A percentile compares a stretch with the other conserved stretches of the same genome.
These are phyloP conservation scores for Rhodinocichla rosea DNA, from an alignment of 2,113 vertebrate genomes.

Conservation along the genomic window DNA sequence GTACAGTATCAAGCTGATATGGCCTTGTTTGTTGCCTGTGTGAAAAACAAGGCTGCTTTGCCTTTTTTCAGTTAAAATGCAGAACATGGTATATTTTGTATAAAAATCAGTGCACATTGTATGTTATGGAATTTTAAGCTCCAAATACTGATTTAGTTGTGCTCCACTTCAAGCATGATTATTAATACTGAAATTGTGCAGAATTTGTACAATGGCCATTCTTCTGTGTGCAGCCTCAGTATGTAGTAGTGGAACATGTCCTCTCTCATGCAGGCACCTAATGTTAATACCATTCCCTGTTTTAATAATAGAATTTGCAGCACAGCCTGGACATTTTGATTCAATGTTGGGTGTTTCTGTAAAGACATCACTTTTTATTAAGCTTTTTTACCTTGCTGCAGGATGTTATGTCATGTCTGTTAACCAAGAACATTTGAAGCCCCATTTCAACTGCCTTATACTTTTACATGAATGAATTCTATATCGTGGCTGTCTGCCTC, in stretches of 20 bases:
- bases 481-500: conserved; percentile 34
- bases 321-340: not conserved
- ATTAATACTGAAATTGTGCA: not conserved
- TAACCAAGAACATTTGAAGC: conserved; percentile 39
- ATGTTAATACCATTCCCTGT: not conserved
- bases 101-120: not conserved
- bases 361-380: conserved; percentile 40
- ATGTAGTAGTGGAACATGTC: not conserved
- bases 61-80: not conserved
- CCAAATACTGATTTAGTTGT: not conserved
- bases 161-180: not conserved
- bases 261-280: not conserved
- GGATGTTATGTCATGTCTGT: conserved; percentile 39
- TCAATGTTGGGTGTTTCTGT: not conserved
- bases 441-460: conserved; percentile 16
- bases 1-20: not conserved
- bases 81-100: rapidly evolving
- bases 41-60: not conserved
- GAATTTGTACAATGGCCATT: not conserved
- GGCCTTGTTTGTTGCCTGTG: not conserved
- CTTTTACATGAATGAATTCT: conserved; percentile 34
- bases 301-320: not conserved
- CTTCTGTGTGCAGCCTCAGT: not conserved
- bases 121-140: not conserved
- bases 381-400: not conserved